Conservation (phyloP, 2,113 vertebrate species). For the Pseudopodoces humilis region DNA sequence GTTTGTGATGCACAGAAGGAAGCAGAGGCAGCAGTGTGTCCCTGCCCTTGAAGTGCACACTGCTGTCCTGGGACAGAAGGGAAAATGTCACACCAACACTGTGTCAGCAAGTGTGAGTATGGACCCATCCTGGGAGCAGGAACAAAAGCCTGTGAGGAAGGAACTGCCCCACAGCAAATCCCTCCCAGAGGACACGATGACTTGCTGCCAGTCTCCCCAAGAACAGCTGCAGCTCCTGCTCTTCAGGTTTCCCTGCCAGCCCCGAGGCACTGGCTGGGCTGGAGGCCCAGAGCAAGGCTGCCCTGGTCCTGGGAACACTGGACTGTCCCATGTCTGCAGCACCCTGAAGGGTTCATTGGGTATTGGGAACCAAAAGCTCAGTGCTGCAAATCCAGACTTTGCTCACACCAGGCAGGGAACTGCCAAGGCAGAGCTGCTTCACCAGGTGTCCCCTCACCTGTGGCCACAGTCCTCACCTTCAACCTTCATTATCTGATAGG, state of each 20-base stretch:
- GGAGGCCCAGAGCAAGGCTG: not conserved
- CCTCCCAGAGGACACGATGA: not conserved
- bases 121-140: not conserved
- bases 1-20: not conserved
- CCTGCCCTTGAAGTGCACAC: not conserved
- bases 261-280: not conserved
- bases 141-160: not conserved
- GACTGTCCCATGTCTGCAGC: not conserved
- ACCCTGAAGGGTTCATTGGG: too few relatives aligned
- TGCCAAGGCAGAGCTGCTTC: not conserved
- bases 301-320: accelerated
- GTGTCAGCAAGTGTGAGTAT: accelerated
- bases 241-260: not conserved
- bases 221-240: not conserved
- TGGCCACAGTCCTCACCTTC: slow-evolving; percentile 81
- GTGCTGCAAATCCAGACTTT: not conserved
- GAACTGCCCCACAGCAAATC: not conserved
- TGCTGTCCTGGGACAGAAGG: not conserved
- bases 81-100: not conserved
- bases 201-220: not conserved
- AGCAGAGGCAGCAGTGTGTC: accelerated
- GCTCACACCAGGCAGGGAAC: not conserved
- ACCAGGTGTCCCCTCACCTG: not conserved
- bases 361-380: not conserved
- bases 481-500: slow-evolving; percentile 99